Evolutionary conservation across 2,113 vertebrate genomes (phyloP).

Genomic region (Malurus alboscapulatus): DNA sequence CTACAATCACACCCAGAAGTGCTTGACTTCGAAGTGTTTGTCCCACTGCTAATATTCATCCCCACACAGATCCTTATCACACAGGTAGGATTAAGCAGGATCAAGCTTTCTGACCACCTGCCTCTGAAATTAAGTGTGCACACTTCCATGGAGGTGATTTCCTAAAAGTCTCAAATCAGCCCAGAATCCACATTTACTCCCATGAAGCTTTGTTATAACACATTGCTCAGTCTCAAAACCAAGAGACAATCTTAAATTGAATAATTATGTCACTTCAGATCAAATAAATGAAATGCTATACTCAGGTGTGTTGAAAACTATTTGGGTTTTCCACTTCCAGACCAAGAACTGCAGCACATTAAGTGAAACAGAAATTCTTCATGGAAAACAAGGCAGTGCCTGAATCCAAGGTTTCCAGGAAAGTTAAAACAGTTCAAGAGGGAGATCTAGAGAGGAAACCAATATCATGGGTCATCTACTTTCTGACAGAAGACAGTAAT

Average conservation of each 20-base stretch:
- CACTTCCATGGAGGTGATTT: accelerated
- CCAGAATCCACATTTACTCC: neutral
- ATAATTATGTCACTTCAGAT: accelerated
- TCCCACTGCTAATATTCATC: neutral
- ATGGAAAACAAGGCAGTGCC: neutral
- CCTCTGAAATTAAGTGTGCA: neutral
- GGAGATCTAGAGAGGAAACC: neutral
- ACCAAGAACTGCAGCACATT: neutral
- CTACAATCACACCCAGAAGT: neutral
- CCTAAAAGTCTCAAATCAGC: neutral
- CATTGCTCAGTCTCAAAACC: neutral
- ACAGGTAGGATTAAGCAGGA: neutral
- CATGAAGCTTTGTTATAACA: neutral
- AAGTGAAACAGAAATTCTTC: neutral
- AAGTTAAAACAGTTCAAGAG: neutral
- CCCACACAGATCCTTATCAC: neutral
- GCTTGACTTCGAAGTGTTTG: neutral
- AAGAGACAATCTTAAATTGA: neutral
- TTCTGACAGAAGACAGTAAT: neutral
- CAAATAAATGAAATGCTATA: neutral
- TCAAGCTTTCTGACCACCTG: neutral
- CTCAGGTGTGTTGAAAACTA: neutral
- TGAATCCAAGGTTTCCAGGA: neutral
- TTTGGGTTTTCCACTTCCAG: neutral
- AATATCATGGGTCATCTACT: accelerated